phyloP scores from a whole-genome alignment of 1,140 invertebrate species.

The Augochlora pura region DNA sequence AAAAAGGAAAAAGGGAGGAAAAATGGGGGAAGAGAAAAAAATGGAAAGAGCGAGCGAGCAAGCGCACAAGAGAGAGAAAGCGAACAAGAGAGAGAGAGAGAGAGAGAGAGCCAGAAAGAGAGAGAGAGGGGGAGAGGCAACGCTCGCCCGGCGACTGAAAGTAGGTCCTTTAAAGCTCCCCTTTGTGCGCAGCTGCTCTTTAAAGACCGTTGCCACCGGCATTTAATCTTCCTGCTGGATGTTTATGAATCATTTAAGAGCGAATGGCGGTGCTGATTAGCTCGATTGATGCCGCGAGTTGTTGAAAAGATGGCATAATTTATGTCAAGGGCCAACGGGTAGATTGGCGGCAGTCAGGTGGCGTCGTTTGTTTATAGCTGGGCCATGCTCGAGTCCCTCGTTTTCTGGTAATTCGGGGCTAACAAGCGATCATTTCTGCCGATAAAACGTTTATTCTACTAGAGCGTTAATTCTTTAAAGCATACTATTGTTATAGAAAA shows the following conservation, averaged over 20 bases:
- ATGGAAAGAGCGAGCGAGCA: no score
- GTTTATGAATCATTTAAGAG: slow-evolving; percentile 33
- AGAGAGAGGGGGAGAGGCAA: not conserved
- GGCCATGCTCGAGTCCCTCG: no score
- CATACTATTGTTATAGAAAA: no score
- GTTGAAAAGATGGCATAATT: no score
- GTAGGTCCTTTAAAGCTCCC: slow-evolving; percentile 56
- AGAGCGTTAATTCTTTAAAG: no score
- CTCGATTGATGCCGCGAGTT: no score
- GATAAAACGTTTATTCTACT: no score
- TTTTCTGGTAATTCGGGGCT: no score
- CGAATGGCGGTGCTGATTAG: not conserved
- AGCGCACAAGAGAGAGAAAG: not conserved
- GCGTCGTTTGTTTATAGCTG: no score
- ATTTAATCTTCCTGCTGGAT: slow-evolving; percentile 32
- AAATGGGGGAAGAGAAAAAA: not conserved
- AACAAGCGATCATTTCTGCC: no score
- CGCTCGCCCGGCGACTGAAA: slow-evolving; percentile 48
- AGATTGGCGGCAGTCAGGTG: no score
- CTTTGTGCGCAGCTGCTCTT: slow-evolving; percentile 34
- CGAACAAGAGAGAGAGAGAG: not conserved
- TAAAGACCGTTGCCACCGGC: slow-evolving; percentile 35
- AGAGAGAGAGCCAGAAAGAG: slow-evolving; percentile 6
- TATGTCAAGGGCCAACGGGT: not conserved
- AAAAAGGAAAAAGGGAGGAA: not conserved